Evolutionary conservation across 2,113 vertebrate genomes (phyloP), one percentile per base, ranked within the genome.

Genomic region (Rhipidura dahli): DNA sequence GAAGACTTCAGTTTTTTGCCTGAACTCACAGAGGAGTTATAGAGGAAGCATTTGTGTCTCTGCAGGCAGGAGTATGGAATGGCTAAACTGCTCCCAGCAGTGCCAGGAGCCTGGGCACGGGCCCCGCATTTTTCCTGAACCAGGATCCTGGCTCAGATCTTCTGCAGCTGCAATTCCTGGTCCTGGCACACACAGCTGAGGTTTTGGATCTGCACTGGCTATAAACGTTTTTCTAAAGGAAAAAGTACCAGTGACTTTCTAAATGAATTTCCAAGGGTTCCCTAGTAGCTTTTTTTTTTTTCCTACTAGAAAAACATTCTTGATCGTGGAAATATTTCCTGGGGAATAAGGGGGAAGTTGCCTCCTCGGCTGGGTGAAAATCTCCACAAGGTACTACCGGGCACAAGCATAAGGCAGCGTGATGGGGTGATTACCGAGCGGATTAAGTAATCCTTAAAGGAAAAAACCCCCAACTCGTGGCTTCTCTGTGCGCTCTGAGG

Each of bases 101-200:
- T 50, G 35, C 39, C 2, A 27, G 64, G 64, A 91, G 31, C 59
- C 49, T 61, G 61, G 54, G n/a, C 22, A 40, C 1, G 11, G 51
- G 37, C 68, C 42, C 35, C n/a, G 26, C 22, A 40, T 40, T 54
- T 10, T 40, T 23, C 39, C 72, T 60, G 20, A 59, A 22, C 10
- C 7, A 22, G 61, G 22, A 73, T 27, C 24, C 26, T 42, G 50
- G 19, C 13, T 64, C 60, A 73, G 17, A 33, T 8, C 30, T 69
- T 27, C 23, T 27, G 8, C 30, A 79, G 45, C 50, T 75, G 39
- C 39, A 35, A 13, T 16, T 21, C 6, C 5, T 30, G 23, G 15
- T 28, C 26, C 10, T 2, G 0, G 39, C 40, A 49, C 1, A 2
- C 17, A 33, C 5, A 26, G 44, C 10, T 61, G 19, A 70, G 35